Evolutionary conservation across 2,888 invertebrate species (phyloP), one percentile per base, ranked within the genome.

Genomic region (Malthinus seriepunctatus): DNA sequence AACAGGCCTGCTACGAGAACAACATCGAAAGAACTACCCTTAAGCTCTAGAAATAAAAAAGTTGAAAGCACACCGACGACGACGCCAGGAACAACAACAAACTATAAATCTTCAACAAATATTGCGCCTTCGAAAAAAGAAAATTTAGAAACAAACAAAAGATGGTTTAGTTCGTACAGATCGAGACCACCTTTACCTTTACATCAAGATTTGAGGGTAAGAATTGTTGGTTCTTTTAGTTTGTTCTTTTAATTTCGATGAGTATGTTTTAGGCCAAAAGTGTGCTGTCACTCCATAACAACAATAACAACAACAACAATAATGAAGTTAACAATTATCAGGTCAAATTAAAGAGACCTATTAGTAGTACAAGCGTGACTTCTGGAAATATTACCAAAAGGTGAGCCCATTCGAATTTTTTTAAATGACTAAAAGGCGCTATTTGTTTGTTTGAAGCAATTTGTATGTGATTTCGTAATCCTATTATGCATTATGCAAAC

Each of bases 231-330:
- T 42, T 0, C 37, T 6, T 8, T 12, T 39, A 1, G 12, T n/a
- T 10, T 15, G 2, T 42, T 37, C 8, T 35, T 35, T n/a, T 11
- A 12, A 10, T 12, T 1, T 4, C 5, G 4, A 8, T 12, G 6
- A 5, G n/a, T 37, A 6, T 4, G 8, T 42, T 42, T 15, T 23
- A 42, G 39, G 2, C 15, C 8, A 42, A 23, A 42, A 42, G 39
- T 15, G 7, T 23, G 39, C 14, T 42, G 5, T 14, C 14, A 15
- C 39, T n/a, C 12, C 39, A 23, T 10, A 42, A 35, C 8, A 35
- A 35, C 9, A 42, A 35, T 35, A 35, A 35, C 7, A 35, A 42
- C 39, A 42, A 39, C 23, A 39, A 42, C 39, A 42, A 42, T 23
- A 4, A 42, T 42, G 39, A 42, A 42, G 39, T 42, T 42, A 15